Percentiles rank a stretch among this genome's conserved stretches.
Evolutionary conservation across 1,140 invertebrate genomes (phyloP).

Genomic region (Chrysopa pallens): DNA sequence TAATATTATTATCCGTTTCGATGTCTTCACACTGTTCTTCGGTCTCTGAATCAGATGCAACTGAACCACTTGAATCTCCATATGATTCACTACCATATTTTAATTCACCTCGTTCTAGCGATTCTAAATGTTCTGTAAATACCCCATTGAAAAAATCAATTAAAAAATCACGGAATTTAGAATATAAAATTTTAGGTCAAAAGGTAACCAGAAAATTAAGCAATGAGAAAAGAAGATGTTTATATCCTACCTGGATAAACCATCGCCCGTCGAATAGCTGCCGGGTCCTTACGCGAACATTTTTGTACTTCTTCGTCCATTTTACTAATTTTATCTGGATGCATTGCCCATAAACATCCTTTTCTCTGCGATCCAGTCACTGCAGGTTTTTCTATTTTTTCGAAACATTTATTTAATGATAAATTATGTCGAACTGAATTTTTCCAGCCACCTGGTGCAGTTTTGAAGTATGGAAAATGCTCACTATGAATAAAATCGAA

Average conservation of each 20-base stretch:
- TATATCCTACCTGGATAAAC: conserved; percentile 50
- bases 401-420: conserved; percentile 93
- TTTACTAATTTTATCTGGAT: conserved; percentile 82
- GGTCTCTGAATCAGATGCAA: conserved; percentile 19
- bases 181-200: background rate
- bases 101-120: conserved; percentile 68
- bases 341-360: conserved; percentile 92
- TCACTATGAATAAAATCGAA: conserved; percentile 45
- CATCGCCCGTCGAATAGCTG: conserved; percentile 74
- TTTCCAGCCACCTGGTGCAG: conserved; percentile 94
- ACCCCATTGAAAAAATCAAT: conserved; percentile 1
- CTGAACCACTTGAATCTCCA: conserved; percentile 27
- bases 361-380: conserved; percentile 64
- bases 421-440: conserved; percentile 93
- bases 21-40: conserved; percentile 10
- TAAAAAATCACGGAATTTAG: conserved; percentile 2
- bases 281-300: conserved; percentile 85
- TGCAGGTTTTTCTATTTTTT: conserved; percentile 87
- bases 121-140: conserved; percentile 51
- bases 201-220: no score
- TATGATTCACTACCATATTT: conserved; percentile 38
- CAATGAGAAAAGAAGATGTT: background rate
- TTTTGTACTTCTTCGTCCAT: conserved; percentile 97
- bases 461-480: conserved; percentile 96
- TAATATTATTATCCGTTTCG: conserved; percentile 6